Evolutionary conservation across 2,888 invertebrate species (phyloP).

Genomic region (Busseola fusca): DNA sequence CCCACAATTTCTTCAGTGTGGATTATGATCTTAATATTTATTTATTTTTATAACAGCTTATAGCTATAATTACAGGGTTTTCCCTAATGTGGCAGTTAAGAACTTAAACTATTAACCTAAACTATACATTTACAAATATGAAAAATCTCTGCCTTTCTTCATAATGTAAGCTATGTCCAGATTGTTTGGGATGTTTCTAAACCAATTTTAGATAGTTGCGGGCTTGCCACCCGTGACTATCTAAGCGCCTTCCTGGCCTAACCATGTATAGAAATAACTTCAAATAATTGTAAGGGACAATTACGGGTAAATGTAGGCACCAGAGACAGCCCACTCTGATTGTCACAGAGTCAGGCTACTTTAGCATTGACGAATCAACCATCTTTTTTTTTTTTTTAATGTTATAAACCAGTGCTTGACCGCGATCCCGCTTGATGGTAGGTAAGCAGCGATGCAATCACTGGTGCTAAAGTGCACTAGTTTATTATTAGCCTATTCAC

Average conservation of each 20-base stretch:
- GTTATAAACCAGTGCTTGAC: too few species aligned
- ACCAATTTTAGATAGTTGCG: not conserved
- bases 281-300: not conserved
- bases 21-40: not conserved
- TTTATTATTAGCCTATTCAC: too few species aligned
- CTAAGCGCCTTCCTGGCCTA: not conserved
- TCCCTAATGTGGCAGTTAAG: too few species aligned
- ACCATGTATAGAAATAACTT: not conserved
- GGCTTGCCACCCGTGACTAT: not conserved
- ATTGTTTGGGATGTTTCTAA: not conserved
- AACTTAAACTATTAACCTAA: too few species aligned
- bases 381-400: too few species aligned
- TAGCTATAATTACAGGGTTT: too few species aligned
- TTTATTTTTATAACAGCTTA: too few species aligned
- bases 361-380: not conserved
- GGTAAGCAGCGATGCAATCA: too few species aligned
- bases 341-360: not conserved
- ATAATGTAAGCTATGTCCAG: not conserved
- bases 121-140: too few species aligned
- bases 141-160: not conserved
- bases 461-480: too few species aligned
- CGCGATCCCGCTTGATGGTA: too few species aligned
- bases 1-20: fast-evolving
- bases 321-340: not conserved
- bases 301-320: not conserved